These are phyloP conservation scores for Amphimedon queenslandica DNA, from an alignment of 37 sponge, comb jelly and placozoan species.

Conservation along the genomic window DNA sequence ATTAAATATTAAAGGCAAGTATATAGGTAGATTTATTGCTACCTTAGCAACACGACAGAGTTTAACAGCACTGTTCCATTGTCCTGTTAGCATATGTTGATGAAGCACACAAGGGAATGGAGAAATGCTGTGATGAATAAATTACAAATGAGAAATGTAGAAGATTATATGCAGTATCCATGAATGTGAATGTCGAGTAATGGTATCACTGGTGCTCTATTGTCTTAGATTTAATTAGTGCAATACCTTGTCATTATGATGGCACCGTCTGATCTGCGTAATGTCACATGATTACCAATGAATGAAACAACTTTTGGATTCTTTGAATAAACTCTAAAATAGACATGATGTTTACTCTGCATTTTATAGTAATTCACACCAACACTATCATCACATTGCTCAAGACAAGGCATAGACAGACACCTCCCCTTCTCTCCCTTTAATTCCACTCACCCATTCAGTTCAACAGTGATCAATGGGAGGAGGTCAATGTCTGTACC, in stretches of 20 bases:
- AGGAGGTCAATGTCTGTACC: slow-evolving; percentile 86
- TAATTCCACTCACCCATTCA: too few relatives aligned
- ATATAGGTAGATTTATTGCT: neutral
- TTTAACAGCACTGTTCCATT: slow-evolving; percentile 69
- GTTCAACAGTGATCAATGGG: slow-evolving; percentile 48
- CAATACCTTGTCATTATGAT: slow-evolving; percentile 78
- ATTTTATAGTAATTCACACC: too few relatives aligned
- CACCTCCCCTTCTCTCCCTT: too few relatives aligned
- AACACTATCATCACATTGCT: too few relatives aligned
- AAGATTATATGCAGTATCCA: too few relatives aligned
- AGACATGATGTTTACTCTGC: too few relatives aligned
- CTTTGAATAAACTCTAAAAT: slow-evolving; percentile 87
- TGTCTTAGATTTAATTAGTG: too few relatives aligned
- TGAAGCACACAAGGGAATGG: slow-evolving; percentile 93
- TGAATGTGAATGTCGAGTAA: too few relatives aligned
- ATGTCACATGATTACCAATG: slow-evolving; percentile 67
- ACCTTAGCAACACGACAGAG: slow-evolving; percentile 93
- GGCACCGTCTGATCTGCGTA: slow-evolving; percentile 88
- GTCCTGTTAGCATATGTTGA: slow-evolving; percentile 29
- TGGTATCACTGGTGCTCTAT: too few relatives aligned
- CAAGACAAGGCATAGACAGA: too few relatives aligned
- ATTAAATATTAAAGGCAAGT: neutral
- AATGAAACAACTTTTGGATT: slow-evolving; percentile 78
- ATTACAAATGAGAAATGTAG: too few relatives aligned
- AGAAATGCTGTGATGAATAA: slow-evolving; percentile 46